A percentile compares a stretch with the other conserved stretches of the same genome.
Conservation (phyloP, 2,797 vertebrate species). For the Salarias fasciatus region DNA sequence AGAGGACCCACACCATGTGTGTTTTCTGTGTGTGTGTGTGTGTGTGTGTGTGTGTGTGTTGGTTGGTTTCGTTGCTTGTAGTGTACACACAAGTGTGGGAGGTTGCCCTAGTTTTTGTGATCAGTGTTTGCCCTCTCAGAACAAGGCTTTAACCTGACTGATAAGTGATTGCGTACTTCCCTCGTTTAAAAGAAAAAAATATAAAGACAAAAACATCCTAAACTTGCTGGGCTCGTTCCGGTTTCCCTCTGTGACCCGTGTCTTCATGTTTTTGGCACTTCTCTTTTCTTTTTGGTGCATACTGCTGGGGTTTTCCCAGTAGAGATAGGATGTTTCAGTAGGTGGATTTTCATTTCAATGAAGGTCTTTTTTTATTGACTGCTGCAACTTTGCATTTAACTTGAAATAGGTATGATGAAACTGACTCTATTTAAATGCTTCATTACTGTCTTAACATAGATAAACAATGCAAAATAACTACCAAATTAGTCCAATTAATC, state of each 20-base stretch:
- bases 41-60: not conserved
- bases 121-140: slow-evolving; percentile 67
- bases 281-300: no score
- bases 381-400: no score
- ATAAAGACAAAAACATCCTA: slow-evolving; percentile 47
- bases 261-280: no score
- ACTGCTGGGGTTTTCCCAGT: no score
- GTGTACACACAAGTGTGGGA: slow-evolving; percentile 59
- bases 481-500: no score
- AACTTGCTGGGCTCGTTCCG: slow-evolving; percentile 33
- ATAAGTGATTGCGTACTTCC: slow-evolving; percentile 71
- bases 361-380: no score
- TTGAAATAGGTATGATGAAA: no score
- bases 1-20: slow-evolving; percentile 27
- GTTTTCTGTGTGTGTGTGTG: not conserved
- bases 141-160: slow-evolving; percentile 68
- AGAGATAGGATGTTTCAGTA: no score
- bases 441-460: no score
- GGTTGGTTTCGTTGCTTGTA: slow-evolving; percentile 51
- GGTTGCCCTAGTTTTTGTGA: slow-evolving; percentile 67
- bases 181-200: slow-evolving; percentile 29
- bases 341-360: no score
- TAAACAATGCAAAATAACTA: no score
- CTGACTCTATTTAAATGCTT: no score
- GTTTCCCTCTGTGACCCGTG: slow-evolving; percentile 16